Conservation (phyloP, 2,888 invertebrate genomes). For the Rhingia campestris region DNA sequence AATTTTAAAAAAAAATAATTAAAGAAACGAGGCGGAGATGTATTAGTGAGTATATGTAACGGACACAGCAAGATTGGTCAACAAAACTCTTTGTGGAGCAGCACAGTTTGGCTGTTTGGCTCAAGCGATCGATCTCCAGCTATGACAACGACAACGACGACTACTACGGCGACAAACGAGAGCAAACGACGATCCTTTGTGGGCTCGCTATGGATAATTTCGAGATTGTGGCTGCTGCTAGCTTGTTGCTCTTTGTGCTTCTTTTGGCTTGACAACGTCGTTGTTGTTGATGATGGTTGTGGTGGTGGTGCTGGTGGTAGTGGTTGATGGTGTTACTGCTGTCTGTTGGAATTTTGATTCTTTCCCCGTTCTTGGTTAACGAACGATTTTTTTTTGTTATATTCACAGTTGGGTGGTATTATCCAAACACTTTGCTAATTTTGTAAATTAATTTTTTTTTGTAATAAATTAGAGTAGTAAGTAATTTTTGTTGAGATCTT, state of each 20-base stretch:
- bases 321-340: slow-evolving; percentile 49
- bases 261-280: slow-evolving; percentile 46
- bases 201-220: slow-evolving; percentile 66
- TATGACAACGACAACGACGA: slow-evolving; percentile 35
- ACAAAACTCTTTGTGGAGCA: slow-evolving; percentile 46
- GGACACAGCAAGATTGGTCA: slow-evolving; percentile 51
- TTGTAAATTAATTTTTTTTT: slow-evolving; percentile 24
- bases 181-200: slow-evolving; percentile 66
- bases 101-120: slow-evolving; percentile 3
- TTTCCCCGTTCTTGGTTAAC: slow-evolving; percentile 50
- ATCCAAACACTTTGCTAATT: slow-evolving; percentile 45
- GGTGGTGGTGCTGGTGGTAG: slow-evolving; percentile 58
- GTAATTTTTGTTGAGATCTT: slow-evolving; percentile 64
- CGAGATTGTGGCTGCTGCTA: slow-evolving; percentile 57
- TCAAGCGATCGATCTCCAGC: slow-evolving; percentile 61
- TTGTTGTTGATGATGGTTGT: slow-evolving; percentile 11
- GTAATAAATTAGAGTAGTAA: slow-evolving; percentile 43
- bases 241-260: slow-evolving; percentile 69
- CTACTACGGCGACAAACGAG: slow-evolving; percentile 11
- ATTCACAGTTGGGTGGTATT: slow-evolving; percentile 49
- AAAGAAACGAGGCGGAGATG: slow-evolving; percentile 51
- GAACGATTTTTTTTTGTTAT: slow-evolving; percentile 28
- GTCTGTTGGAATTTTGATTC: slow-evolving; percentile 28
- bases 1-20: neutral
- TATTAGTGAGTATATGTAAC: slow-evolving; percentile 42